phyloP scores from a whole-genome alignment of 2,797 vertebrate genomes.

The Oreortyx pictus region DNA sequence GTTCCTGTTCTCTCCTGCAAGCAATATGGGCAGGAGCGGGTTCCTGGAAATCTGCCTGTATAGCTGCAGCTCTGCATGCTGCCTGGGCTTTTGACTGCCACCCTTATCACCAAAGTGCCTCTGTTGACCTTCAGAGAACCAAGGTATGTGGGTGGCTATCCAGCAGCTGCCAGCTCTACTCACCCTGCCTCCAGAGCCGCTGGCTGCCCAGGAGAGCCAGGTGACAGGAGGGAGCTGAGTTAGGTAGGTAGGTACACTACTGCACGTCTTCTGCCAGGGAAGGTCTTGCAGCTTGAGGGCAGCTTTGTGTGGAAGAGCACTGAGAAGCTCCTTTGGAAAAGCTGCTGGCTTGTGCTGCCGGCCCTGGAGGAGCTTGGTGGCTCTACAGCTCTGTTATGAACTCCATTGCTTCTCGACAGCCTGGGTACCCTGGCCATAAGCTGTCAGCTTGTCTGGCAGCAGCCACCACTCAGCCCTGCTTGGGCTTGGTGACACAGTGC shows the following conservation, averaged over 20 bases:
- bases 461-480: neutral
- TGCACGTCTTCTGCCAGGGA: too few relatives aligned
- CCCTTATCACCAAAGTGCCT: neutral
- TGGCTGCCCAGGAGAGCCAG: too few relatives aligned
- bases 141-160: neutral
- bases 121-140: neutral
- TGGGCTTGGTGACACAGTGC: neutral
- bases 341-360: too few relatives aligned
- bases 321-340: too few relatives aligned
- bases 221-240: too few relatives aligned
- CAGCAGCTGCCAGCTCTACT: too few relatives aligned
- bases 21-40: neutral
- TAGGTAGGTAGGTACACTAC: too few relatives aligned
- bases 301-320: too few relatives aligned
- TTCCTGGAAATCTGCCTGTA: neutral
- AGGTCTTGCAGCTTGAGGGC: too few relatives aligned
- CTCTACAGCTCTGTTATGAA: neutral
- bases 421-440: neutral
- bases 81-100: neutral
- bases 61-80: neutral
- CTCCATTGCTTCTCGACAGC: neutral
- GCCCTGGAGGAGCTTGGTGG: too few relatives aligned
- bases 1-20: conserved; percentile 20
- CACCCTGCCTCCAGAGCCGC: too few relatives aligned
- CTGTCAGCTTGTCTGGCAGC: neutral